Evolutionary conservation across 2,797 vertebrate species (phyloP), one percentile per base, ranked within the genome.

Genomic region (Allobates femoralis): DNA sequence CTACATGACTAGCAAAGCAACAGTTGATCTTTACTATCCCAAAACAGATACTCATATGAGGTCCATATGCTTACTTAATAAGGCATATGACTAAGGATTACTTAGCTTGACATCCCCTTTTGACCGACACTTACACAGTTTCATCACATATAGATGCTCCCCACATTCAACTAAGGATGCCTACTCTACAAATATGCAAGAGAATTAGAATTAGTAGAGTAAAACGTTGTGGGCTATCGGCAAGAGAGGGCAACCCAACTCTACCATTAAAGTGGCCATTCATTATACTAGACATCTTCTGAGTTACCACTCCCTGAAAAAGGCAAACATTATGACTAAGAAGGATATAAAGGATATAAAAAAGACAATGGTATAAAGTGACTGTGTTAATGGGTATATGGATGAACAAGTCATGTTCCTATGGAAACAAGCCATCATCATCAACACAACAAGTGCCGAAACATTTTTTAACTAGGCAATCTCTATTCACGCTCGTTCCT

Each of bases 301-400:
- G 19, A 16, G 18, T 16, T 28, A 74, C 50, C 81, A 83, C 67
- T 58, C 67, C 66, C 81, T 26, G 55, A 60, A 34, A 11, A 15
- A 83, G 81, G 16, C 23, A 73, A 73, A 60, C 81, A 41, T 55
- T 73, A 46, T 74, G 67, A 83, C 67, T 83, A 74, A 83, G 26
- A 58, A 16, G 28, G 32, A 46, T 11, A 46, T 46, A 46, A 53
- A 64, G 50, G 23, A 58, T 82, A 82, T 51, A 34, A 73, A 82
- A 34, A 16, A 73, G 53, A 83, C 60, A 81, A 73, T 81, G 80
- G 11, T 55, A 55, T 55, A 51, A 67, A 67, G 11, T 53, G 64
- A 32, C 8, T 12, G 41, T 69, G 79, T 81, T 64, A 69, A 16
- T 41, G 67, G 51, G 19, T 46, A 74, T 50, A 83, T 55, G 53